Percentiles rank a stretch among this genome's conserved stretches.
phyloP scores from a whole-genome alignment of 2,113 vertebrate species.

The Dicerorhinus sumatrensis region DNA sequence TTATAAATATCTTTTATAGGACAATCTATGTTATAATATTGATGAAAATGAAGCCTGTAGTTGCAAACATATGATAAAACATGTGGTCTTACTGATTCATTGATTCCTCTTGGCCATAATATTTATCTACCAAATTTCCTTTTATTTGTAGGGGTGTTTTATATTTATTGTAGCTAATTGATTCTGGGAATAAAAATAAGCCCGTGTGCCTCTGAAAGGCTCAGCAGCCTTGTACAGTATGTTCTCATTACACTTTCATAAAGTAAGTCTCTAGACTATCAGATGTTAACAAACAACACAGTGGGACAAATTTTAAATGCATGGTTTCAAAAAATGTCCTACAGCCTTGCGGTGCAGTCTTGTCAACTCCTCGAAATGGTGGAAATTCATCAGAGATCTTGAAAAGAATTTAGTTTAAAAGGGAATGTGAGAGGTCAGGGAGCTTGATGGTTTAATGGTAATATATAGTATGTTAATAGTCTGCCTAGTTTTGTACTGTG shows the following conservation, averaged over 20 bases:
- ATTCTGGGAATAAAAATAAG: slow-evolving; percentile 15
- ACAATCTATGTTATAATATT: neutral
- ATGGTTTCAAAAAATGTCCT: neutral
- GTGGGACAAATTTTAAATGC: neutral
- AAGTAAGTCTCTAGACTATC: neutral
- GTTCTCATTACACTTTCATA: neutral
- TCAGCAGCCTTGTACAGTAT: fast-evolving
- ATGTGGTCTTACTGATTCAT: slow-evolving; percentile 37
- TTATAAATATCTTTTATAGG: neutral
- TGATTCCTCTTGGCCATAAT: slow-evolving; percentile 39
- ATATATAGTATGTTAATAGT: neutral
- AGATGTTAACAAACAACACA: neutral
- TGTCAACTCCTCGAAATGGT: neutral
- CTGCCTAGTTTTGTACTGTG: neutral
- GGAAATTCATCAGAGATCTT: neutral
- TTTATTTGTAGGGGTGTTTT: slow-evolving; percentile 13
- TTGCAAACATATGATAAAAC: neutral
- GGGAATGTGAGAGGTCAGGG: neutral
- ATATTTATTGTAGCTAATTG: neutral
- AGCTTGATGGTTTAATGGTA: neutral
- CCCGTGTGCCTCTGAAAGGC: neutral
- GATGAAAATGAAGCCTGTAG: neutral
- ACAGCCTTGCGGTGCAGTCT: neutral
- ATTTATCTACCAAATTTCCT: neutral
- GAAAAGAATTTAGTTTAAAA: neutral